Evolutionary conservation across 2,888 invertebrate genomes (phyloP).

Genomic region (Scaptomyza caliginosa): DNA sequence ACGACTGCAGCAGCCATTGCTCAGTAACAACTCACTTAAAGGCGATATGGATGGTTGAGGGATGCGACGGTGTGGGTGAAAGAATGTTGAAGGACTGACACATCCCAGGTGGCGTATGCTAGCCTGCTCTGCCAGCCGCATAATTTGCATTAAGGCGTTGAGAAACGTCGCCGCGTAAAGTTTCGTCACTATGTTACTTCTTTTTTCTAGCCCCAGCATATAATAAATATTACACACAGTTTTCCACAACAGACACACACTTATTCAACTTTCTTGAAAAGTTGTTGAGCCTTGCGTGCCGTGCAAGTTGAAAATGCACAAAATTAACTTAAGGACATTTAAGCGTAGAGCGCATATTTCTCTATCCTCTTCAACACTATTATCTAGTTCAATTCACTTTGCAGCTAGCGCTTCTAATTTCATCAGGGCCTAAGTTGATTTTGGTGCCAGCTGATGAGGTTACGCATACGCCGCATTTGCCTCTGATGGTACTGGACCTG

Average conservation of each 20-base stretch:
- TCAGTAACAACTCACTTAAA: constrained; percentile 30
- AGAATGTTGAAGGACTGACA: background rate
- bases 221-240: constrained; percentile 21
- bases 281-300: constrained; percentile 36
- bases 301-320: constrained; percentile 22
- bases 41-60: background rate
- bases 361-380: background rate
- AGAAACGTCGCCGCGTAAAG: constrained; percentile 67
- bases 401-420: constrained; percentile 42
- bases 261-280: constrained; percentile 40
- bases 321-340: constrained; percentile 59
- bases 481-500: constrained; percentile 13
- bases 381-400: background rate
- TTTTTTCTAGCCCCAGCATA: constrained; percentile 44
- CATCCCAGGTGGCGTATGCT: constrained; percentile 21
- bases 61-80: background rate
- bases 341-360: constrained; percentile 26
- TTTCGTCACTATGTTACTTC: constrained; percentile 55
- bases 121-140: constrained; percentile 45
- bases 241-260: constrained; percentile 8
- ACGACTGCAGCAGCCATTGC: constrained; percentile 57
- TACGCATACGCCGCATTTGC: constrained; percentile 45
- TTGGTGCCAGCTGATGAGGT: constrained; percentile 41
- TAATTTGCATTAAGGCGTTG: constrained; percentile 65
- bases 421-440: constrained; percentile 66